Base-by-base conservation (phyloP, 2,797 vertebrate genomes). In the Onychomys arenicola region DNA sequence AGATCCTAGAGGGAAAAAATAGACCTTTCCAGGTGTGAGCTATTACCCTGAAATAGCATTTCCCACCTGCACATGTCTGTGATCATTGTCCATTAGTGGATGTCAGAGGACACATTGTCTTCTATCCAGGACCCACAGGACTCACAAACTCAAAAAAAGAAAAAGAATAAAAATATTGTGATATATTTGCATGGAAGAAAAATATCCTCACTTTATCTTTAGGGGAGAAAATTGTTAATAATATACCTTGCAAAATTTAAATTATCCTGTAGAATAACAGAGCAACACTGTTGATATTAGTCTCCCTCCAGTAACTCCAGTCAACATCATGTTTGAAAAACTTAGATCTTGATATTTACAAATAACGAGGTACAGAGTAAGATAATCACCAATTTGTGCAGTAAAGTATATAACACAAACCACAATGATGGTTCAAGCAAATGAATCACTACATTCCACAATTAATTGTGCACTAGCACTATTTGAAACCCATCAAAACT, bases 11-110 rank as follows among this genome's bases (percentile, higher is more conserved):
- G 94, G 94, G 80, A 97, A 97, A 96, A 97, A 97, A 97, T 96
- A 97, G 96, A 96, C 83, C 91, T 95, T 95, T 97, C 93, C 96
- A 97, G 96, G 97, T 97, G 97, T 97, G 97, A 97, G 96, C 95
- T 97, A 90, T 97, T 97, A 95, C 97, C 92, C 94, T 95, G 84
- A 97, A 97, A 97, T 96, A 97, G 94, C 97, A 93, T 85, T 97
- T 96, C 94, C 95, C 96, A 97, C 96, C 94, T 96, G 97, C 89
- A 19, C 63, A 88, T 6, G 75, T 95, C 94, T 97, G 96, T 73
- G 89, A 96, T 97, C 95, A 78, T 86, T 95, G 97, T 95, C 96
- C 95, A 78, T 97, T 95, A 96, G 97, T 89, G 93, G 96, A 91
- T 97, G 96, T 97, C 97, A 96, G 92, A 96, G 96, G 96, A 96